Conservation (phyloP, 1,140 invertebrate genomes). For the Drosophila murphyi region DNA sequence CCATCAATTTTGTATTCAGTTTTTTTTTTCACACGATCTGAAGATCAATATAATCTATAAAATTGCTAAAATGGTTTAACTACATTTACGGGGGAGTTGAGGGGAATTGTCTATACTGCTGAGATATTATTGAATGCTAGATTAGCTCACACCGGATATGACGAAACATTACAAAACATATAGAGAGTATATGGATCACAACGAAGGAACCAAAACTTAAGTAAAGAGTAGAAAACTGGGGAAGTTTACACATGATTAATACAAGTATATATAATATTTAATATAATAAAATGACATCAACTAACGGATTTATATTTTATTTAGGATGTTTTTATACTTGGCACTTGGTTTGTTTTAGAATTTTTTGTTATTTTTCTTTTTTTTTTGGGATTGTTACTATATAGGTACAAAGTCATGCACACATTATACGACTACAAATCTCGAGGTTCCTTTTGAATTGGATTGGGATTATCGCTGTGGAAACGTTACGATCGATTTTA, state of each 20-base stretch:
- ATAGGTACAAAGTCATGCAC: constrained; percentile 48
- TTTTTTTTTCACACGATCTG: constrained; percentile 48
- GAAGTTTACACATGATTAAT: constrained; percentile 28
- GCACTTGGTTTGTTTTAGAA: constrained; percentile 21
- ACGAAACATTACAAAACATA: constrained; percentile 36
- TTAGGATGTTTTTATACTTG: constrained; percentile 39
- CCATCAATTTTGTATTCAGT: constrained; percentile 63
- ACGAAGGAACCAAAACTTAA: constrained; percentile 28
- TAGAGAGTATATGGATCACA: constrained; percentile 49
- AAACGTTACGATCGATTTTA: constrained; percentile 5
- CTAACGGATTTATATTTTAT: constrained; percentile 23
- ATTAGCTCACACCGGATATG: constrained; percentile 46
- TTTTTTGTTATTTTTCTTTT: constrained; percentile 4
- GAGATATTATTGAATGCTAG: constrained; percentile 9
- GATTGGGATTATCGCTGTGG: not conserved
- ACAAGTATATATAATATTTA: constrained; percentile 22
- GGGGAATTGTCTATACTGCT: constrained; percentile 12
- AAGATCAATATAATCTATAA: constrained; percentile 53
- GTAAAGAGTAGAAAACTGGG: constrained; percentile 19
- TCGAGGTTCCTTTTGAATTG: constrained; percentile 11
- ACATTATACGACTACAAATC: constrained; percentile 52
- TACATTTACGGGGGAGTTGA: constrained; percentile 12
- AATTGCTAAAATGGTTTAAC: constrained; percentile 20
- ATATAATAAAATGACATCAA: constrained; percentile 36
- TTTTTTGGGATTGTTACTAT: constrained; percentile 24